phyloP scores from a whole-genome alignment of 1,140 invertebrate species.

The Lepidurus arcticus region DNA sequence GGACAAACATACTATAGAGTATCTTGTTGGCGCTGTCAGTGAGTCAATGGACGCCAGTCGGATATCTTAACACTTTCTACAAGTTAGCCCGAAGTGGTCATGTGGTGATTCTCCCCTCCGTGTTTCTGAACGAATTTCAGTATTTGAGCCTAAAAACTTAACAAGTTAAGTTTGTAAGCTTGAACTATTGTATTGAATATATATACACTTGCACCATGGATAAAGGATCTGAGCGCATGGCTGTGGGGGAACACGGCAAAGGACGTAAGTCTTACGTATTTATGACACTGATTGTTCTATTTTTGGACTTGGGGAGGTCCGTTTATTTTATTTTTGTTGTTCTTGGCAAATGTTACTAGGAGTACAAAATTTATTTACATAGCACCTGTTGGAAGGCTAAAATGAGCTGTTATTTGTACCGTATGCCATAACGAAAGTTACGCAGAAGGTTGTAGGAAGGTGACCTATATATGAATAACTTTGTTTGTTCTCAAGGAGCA shows the following conservation, averaged over 20 bases:
- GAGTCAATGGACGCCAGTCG: not conserved
- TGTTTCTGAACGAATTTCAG: not conserved
- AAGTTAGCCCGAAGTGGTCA: not conserved
- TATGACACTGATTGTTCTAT: not conserved
- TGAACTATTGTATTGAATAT: no score
- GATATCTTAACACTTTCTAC: not conserved
- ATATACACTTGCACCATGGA: not conserved
- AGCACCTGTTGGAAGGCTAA: no score
- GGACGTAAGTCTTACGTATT: not conserved
- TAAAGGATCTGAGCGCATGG: conserved; percentile 15
- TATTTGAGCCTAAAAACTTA: no score
- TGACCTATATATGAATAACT: not conserved
- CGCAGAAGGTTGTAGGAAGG: conserved; percentile 2
- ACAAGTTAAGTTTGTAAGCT: no score
- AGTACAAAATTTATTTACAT: no score
- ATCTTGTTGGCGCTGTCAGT: not conserved
- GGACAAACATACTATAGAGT: not conserved
- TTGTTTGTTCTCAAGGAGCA: no score
- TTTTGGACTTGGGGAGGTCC: no score
- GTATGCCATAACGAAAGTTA: no score
- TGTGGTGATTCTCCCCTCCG: not conserved
- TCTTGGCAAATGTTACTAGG: no score
- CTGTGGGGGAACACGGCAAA: conserved; percentile 9
- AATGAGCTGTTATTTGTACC: not conserved
- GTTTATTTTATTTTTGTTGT: no score